phyloP scores from a whole-genome alignment of 2,888 invertebrate genomes.

The Acronicta leporina region DNA sequence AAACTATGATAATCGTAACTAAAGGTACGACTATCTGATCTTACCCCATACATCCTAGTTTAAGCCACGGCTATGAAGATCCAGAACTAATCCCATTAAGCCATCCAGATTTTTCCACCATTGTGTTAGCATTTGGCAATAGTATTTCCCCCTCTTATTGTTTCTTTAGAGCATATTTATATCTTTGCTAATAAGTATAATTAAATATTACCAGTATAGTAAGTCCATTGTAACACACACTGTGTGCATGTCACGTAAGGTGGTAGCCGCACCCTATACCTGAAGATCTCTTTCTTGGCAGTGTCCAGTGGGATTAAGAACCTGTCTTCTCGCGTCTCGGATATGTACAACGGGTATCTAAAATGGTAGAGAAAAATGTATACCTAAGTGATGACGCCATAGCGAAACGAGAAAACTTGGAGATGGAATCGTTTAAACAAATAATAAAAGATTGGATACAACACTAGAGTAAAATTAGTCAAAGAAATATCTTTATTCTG shows the following conservation, averaged over 20 bases:
- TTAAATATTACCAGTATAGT: constrained; percentile 92
- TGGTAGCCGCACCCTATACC: constrained; percentile 94
- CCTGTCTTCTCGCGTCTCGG: constrained; percentile 92
- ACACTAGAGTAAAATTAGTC: no score
- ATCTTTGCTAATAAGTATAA: neutral
- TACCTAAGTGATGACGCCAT: neutral
- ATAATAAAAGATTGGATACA: no score
- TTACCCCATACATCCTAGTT: no score
- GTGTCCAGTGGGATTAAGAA: constrained; percentile 93
- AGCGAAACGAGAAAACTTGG: neutral
- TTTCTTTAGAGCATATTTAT: no score
- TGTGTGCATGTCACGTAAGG: constrained; percentile 95
- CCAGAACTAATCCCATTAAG: no score
- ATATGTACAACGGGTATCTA: constrained; percentile 92
- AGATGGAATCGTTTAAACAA: no score
- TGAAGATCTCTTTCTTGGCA: constrained; percentile 90
- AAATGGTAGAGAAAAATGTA: constrained; percentile 15
- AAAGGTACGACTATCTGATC: neutral
- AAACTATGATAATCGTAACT: neutral
- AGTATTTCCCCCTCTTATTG: no score
- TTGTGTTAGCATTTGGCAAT: no score
- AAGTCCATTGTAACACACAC: constrained; percentile 98
- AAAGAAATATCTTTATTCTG: neutral
- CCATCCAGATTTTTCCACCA: no score
- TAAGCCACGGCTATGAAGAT: no score